Evolutionary conservation across 2,113 vertebrate genomes (phyloP).

Genomic region (Tenrec ecaudatus): DNA sequence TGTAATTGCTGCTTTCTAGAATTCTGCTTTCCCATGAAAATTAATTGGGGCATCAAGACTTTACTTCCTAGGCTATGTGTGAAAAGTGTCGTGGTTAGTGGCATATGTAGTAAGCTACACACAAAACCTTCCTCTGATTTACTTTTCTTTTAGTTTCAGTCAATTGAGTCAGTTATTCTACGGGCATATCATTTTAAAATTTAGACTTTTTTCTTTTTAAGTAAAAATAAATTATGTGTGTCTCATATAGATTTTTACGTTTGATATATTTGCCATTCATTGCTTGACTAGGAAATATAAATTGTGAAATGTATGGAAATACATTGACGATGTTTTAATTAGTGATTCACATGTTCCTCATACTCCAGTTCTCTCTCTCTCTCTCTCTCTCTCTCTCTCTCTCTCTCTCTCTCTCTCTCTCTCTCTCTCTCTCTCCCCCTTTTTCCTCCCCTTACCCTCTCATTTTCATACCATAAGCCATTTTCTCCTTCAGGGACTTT

Average conservation of each 20-base stretch:
- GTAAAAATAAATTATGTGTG: background rate
- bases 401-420: background rate
- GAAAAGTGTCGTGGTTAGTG: background rate
- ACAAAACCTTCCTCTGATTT: background rate
- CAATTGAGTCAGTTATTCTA: background rate
- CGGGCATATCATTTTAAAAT: background rate
- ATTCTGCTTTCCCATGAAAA: slow-evolving; percentile 41
- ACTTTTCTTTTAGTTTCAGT: slow-evolving; percentile 53
- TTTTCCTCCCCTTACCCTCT: too few relatives aligned
- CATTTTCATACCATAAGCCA: background rate
- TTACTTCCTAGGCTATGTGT: background rate
- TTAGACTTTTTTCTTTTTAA: background rate
- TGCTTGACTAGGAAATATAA: slow-evolving; percentile 6
- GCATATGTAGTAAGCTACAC: background rate
- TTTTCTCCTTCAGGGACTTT: background rate
- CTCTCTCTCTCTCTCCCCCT: too few relatives aligned
- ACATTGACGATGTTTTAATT: background rate
- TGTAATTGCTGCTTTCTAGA: background rate
- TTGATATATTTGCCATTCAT: background rate
- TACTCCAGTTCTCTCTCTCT: background rate
- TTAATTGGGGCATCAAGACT: slow-evolving; percentile 36
- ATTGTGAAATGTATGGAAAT: background rate
- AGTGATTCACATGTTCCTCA: background rate
- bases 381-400: background rate
- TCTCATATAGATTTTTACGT: background rate